Evolutionary conservation across 2,888 invertebrate genomes (phyloP).

Genomic region (Drosophila trichaetosa): DNA sequence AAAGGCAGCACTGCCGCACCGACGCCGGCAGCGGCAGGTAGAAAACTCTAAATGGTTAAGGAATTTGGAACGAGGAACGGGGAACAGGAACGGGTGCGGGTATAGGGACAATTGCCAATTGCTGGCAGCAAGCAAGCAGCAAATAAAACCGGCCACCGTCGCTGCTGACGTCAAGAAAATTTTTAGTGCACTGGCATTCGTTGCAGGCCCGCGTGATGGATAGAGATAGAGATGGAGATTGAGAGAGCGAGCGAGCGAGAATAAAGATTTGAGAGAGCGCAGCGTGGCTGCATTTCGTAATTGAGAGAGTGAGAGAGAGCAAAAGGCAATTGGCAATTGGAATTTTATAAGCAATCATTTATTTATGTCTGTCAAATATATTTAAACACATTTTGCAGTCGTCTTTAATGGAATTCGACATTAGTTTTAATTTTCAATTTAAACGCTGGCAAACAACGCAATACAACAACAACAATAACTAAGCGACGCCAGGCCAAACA

Average conservation of each 20-base stretch:
- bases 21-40: constrained; percentile 55
- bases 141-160: constrained; percentile 47
- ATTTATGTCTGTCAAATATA: constrained; percentile 49
- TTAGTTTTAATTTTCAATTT: constrained; percentile 51
- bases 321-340: constrained; percentile 49
- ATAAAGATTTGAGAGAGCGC: constrained; percentile 22
- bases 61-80: constrained; percentile 33
- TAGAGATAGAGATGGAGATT: constrained; percentile 8
- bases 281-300: constrained; percentile 53
- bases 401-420: constrained; percentile 38
- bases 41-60: constrained; percentile 37
- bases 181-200: constrained; percentile 62
- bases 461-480: constrained; percentile 22
- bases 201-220: constrained; percentile 41
- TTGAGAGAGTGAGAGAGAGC: constrained; percentile 38
- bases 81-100: constrained; percentile 20
- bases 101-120: constrained; percentile 39
- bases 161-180: constrained; percentile 61
- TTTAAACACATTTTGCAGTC: constrained; percentile 28
- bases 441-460: constrained; percentile 22
- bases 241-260: constrained; percentile 22
- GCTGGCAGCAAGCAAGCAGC: constrained; percentile 11
- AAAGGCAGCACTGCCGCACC: constrained; percentile 27
- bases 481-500: constrained; percentile 42
- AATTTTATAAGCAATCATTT: constrained; percentile 51